Evolutionary conservation across 2,797 vertebrate species (phyloP).

Genomic region (Leucoraja ocellata): DNA sequence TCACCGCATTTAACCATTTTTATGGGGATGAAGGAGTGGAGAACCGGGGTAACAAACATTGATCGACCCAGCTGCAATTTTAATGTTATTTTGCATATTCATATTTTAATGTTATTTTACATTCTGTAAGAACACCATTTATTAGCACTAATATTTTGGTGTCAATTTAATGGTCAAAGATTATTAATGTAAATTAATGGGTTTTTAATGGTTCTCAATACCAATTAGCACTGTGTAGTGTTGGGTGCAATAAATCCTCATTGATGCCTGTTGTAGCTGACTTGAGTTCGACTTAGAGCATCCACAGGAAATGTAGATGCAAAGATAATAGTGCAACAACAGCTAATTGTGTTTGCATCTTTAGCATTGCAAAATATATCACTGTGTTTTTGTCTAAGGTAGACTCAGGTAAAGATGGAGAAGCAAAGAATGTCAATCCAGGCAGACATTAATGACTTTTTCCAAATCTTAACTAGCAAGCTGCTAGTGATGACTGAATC

Average conservation of each 20-base stretch:
- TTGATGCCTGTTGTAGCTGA: not conserved
- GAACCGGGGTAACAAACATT: not conserved
- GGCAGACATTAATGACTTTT: not conserved
- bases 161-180: not conserved
- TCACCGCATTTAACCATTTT: not conserved
- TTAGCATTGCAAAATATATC: not conserved
- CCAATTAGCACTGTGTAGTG: not conserved
- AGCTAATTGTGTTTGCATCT: not conserved
- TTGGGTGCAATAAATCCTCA: not conserved
- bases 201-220: not conserved
- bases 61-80: not conserved
- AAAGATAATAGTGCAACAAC: not conserved
- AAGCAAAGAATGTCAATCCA: too few relatives aligned
- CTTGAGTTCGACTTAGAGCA: not conserved
- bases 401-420: not conserved
- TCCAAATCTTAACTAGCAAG: not conserved
- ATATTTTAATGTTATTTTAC: not conserved
- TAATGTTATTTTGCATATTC: not conserved
- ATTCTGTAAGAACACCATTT: not conserved
- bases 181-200: not conserved
- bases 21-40: not conserved
- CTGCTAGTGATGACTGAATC: not conserved
- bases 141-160: slow-evolving; percentile 2
- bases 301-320: too few relatives aligned
- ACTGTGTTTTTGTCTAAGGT: not conserved